Evolutionary conservation across 2,113 vertebrate genomes (phyloP).

Genomic region (Cettia cetti): DNA sequence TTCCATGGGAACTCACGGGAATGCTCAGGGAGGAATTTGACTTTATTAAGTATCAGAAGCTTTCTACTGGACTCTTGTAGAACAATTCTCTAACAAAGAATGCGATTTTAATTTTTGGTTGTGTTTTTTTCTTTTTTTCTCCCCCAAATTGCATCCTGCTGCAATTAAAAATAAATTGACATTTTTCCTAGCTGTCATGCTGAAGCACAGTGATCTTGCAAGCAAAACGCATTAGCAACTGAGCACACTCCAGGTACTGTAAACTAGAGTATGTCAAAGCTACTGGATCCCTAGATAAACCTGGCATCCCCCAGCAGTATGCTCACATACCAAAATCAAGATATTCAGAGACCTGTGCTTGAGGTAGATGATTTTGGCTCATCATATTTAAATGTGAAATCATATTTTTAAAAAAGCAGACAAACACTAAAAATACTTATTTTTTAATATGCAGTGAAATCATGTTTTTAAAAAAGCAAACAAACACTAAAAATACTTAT

Average conservation of each 20-base stretch:
- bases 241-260: conserved; percentile 13
- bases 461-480: background rate
- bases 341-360: background rate
- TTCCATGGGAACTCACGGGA: background rate
- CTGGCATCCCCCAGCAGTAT: background rate
- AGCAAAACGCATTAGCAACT: background rate
- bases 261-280: conserved; percentile 33
- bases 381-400: background rate
- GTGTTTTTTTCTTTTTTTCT: rapidly evolving
- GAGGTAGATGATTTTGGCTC: background rate
- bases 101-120: background rate
- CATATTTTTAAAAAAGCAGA: background rate
- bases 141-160: background rate
- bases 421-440: background rate
- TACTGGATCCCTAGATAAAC: background rate
- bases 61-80: background rate
- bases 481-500: background rate
- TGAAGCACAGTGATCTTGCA: background rate
- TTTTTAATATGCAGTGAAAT: background rate
- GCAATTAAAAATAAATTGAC: conserved; percentile 39
- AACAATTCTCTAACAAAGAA: background rate
- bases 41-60: conserved; percentile 29
- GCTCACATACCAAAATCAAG: background rate
- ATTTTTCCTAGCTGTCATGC: conserved; percentile 16
- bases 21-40: background rate